Base-by-base conservation (phyloP, 2,888 invertebrate genomes). In the Ichneumoninae sp. region DNA sequence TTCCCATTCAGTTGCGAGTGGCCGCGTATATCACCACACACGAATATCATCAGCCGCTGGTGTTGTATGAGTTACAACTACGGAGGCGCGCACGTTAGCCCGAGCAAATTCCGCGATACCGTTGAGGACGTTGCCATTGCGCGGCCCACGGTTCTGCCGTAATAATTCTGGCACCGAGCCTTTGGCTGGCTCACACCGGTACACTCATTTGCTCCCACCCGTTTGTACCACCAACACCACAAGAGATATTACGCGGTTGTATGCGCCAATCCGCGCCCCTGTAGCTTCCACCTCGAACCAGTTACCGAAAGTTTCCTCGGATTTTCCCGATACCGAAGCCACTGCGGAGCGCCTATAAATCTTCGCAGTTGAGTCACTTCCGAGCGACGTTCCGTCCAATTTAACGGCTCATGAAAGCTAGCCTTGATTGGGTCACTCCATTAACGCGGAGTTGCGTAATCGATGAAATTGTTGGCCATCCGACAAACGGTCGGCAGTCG, bases 161-260 rank as follows among this genome's bases (percentile, higher is more conserved):
- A 77, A 80, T 84, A 80, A 84, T 84, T 84, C 83, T 84, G 83
- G 83, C 83, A 84, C 30, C 69, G 74, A 66, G 80, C 80, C 83
- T 80, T 80, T 77, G 83, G 76, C 30, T 74, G 60, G 22, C 75
- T 65, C 80, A 33, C 60, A 40, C 65, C 72, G 50, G 69, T 68
- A 47, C 47, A 30, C 60, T 71, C 83, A 57, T 62, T 66, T 72
- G 10, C 74, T 69, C 57, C 8, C 69, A 3, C 62, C 36, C 57
- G 57, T 57, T 50, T 54, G 6, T 40, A 66, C 10, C 13, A 10
- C 57, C 65, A 65, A 26, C n/a, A n/a, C 26, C 44, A 10, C 69
- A n/a, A 62, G 33, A 22, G n/a, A 13, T 44, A 44, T 44, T 16
- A 16, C 44, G 3, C 44, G 44, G n/a, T 10, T 30, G 19, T 62